Conservation (phyloP, 2,888 invertebrate genomes). For the Amphipoea lucens region DNA sequence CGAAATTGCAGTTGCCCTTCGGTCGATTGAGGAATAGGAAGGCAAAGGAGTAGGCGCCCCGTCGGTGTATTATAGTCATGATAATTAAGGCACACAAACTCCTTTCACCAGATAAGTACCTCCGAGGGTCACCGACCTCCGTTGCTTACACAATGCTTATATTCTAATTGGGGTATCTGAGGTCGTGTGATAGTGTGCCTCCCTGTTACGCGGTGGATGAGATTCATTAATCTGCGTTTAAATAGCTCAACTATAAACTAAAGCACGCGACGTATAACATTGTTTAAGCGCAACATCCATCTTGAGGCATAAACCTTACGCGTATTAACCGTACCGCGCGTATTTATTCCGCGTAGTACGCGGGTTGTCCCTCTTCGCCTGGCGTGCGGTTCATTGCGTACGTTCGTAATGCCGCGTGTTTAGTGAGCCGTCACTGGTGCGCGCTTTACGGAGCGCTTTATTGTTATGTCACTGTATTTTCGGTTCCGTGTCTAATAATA, state of each 20-base stretch:
- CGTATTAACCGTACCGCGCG: slow-evolving; percentile 6
- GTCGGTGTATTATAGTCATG: not conserved
- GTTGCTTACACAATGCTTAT: slow-evolving; percentile 4
- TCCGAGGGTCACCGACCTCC: not conserved
- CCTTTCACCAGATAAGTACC: not conserved
- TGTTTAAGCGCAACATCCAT: slow-evolving; percentile 32
- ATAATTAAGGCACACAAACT: not conserved
- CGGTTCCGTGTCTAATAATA: slow-evolving; percentile 28
- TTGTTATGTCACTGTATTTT: slow-evolving; percentile 43
- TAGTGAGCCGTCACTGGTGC: slow-evolving; percentile 49
- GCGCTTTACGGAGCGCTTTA: slow-evolving; percentile 40
- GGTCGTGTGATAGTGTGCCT: slow-evolving; percentile 23
- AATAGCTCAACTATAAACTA: slow-evolving; percentile 45
- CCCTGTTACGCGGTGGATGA: not conserved
- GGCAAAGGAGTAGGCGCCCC: not conserved
- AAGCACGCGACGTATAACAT: slow-evolving; percentile 27
- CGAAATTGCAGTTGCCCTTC: not conserved
- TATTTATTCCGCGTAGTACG: slow-evolving; percentile 9
- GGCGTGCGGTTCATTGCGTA: slow-evolving; percentile 23
- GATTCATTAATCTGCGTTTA: slow-evolving; percentile 24
- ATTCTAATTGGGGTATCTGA: slow-evolving; percentile 16
- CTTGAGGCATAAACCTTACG: slow-evolving; percentile 32
- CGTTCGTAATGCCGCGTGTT: slow-evolving; percentile 28
- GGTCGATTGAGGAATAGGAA: not conserved
- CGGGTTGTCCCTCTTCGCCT: not conserved